These are phyloP conservation scores for Parauchenoglanis punctatus DNA, from an alignment of 2,797 vertebrate species.

Conservation along the genomic window DNA sequence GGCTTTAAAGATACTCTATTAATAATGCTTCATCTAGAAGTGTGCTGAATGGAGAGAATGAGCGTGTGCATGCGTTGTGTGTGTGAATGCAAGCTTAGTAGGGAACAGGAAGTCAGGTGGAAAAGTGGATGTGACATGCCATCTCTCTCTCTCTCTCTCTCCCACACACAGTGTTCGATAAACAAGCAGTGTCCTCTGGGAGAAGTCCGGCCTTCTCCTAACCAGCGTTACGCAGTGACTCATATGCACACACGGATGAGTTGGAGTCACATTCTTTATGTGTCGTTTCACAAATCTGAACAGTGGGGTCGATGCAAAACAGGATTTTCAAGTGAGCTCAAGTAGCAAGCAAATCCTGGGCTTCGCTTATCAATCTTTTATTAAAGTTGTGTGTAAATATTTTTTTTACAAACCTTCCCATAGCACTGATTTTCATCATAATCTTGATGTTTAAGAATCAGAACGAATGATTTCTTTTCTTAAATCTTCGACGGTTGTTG, in stretches of 20 bases:
- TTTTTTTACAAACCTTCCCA: background rate
- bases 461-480: background rate
- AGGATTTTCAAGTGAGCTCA: background rate
- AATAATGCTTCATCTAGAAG: constrained; percentile 42
- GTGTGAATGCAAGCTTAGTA: constrained; percentile 28
- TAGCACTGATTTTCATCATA: background rate
- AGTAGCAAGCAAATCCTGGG: background rate
- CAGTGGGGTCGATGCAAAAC: constrained; percentile 5
- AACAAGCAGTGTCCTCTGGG: constrained; percentile 49
- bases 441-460: background rate
- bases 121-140: constrained; percentile 73
- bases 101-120: constrained; percentile 69
- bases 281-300: constrained; percentile 55
- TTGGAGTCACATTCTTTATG: constrained; percentile 46
- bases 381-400: background rate
- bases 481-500: background rate
- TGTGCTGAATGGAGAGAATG: constrained; percentile 39
- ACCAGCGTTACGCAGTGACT: constrained; percentile 45
- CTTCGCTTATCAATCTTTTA: background rate
- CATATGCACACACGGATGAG: constrained; percentile 32
- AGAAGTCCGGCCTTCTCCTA: constrained; percentile 36
- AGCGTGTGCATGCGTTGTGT: background rate
- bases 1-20: constrained; percentile 50
- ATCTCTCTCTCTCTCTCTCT: constrained; percentile 32
- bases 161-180: constrained; percentile 52